Evolutionary conservation across 2,113 vertebrate species (phyloP).

Genomic region (Lasiurus cinereus): DNA sequence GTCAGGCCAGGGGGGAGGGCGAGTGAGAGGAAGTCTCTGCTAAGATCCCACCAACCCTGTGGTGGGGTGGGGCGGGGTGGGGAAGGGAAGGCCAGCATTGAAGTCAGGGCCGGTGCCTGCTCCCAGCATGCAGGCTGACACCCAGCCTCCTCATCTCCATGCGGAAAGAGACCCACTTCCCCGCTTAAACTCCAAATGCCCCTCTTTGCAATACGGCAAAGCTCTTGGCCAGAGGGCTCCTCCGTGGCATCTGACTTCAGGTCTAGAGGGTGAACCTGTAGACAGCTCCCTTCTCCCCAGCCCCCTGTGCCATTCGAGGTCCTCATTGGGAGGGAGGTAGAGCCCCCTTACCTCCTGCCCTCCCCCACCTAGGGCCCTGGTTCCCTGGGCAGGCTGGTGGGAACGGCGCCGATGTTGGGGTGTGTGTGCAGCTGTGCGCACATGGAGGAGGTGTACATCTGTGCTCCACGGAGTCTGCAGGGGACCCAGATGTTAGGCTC

Average conservation of each 20-base stretch:
- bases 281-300: neutral
- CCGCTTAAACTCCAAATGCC: conserved; percentile 25
- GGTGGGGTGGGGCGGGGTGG: neutral
- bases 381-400: neutral
- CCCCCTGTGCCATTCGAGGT: neutral
- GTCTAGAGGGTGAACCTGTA: neutral
- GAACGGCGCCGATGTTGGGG: neutral
- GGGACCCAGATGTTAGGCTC: neutral
- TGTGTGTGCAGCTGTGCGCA: neutral
- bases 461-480: neutral
- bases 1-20: neutral
- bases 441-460: neutral
- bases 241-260: neutral
- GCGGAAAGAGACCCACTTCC: neutral
- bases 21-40: neutral
- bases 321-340: neutral
- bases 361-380: neutral
- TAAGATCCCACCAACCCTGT: neutral
- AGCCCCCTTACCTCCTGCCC: neutral
- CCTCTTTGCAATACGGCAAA: conserved; percentile 3
- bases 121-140: neutral
- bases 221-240: neutral
- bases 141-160: neutral
- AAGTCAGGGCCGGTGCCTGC: no score
- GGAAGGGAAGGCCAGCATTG: neutral